Conservation (phyloP, 2,888 invertebrate species). For the Drosophila anomalipes region DNA sequence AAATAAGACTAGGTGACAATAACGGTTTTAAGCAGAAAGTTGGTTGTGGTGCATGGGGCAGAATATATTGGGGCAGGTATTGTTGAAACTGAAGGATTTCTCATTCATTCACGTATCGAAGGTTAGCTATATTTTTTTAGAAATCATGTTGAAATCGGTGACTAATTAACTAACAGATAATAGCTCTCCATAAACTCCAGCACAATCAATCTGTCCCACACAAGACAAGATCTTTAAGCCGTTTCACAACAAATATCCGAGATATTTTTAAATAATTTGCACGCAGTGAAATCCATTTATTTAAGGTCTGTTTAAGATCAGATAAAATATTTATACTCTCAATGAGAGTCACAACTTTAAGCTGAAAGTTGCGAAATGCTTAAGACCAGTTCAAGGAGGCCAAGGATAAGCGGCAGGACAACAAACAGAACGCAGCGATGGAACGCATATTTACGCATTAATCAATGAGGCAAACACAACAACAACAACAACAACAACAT, state of each 20-base stretch:
- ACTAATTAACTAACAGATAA: too few relatives aligned
- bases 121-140: not conserved
- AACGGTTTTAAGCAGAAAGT: not conserved
- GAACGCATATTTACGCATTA: constrained; percentile 79
- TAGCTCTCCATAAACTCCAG: not conserved
- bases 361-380: constrained; percentile 26
- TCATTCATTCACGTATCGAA: not conserved
- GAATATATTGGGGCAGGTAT: not conserved
- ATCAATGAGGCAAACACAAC: constrained; percentile 73
- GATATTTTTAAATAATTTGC: not conserved
- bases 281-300: not conserved
- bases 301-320: not conserved
- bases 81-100: not conserved
- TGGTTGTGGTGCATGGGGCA: not conserved
- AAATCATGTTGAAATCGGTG: not conserved
- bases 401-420: constrained; percentile 57
- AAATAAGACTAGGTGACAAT: not conserved
- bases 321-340: not conserved
- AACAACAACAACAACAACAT: constrained; percentile 3
- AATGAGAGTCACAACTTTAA: not conserved
- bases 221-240: not conserved
- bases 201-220: not conserved
- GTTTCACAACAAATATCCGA: not conserved
- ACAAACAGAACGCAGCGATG: constrained; percentile 63
- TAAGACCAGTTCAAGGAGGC: constrained; percentile 39